Conservation (phyloP, 2,113 vertebrate species). For the Microtus oregoni region DNA sequence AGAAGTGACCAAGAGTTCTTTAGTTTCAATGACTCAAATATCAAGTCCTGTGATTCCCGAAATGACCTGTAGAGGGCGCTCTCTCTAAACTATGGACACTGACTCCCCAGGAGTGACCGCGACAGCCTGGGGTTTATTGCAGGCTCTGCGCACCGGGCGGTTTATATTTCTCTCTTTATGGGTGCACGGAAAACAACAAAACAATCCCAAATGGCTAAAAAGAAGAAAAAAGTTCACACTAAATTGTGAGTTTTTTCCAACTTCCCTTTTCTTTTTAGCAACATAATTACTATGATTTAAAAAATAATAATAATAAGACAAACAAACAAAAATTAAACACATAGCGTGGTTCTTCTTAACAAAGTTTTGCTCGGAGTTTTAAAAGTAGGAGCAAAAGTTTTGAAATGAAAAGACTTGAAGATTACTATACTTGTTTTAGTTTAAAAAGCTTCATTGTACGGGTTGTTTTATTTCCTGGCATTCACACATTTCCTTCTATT, state of each 20-base stretch:
- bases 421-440: background rate
- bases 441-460: background rate
- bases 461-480: background rate
- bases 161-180: background rate
- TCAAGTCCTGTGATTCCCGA: no score
- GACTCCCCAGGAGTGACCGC: background rate
- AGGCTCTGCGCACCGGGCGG: no score
- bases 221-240: background rate
- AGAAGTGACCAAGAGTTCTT: background rate
- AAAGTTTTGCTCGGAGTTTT: background rate
- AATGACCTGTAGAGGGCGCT: background rate
- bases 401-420: background rate
- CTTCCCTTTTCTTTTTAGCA: background rate
- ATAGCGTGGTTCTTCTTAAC: background rate
- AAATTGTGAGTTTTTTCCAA: background rate
- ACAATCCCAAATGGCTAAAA: background rate
- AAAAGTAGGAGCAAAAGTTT: background rate
- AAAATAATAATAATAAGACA: background rate
- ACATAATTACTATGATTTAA: background rate
- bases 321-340: background rate
- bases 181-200: background rate
- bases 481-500: background rate
- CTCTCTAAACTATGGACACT: background rate
- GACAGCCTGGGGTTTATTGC: background rate
- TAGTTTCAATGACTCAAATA: background rate